Conservation (phyloP, 92 coral and sea anemone genomes). For the Porites divaricata region DNA sequence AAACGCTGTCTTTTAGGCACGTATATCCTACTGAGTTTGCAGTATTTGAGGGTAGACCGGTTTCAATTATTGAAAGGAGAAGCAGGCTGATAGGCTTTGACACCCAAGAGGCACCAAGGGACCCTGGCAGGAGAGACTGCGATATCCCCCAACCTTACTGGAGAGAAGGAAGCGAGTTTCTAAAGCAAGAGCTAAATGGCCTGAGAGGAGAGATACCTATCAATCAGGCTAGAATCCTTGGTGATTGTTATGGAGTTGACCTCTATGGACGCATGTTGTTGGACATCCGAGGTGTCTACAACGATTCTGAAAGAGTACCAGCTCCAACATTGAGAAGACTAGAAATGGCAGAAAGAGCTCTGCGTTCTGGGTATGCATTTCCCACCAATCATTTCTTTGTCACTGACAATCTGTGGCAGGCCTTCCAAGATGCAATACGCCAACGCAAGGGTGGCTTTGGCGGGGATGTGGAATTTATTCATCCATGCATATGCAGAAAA, state of each 20-base stretch:
- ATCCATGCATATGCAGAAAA: background rate
- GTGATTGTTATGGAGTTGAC: background rate
- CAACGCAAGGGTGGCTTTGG: background rate
- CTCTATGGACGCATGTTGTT: background rate
- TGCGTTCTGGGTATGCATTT: background rate
- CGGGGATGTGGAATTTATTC: background rate
- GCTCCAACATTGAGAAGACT: background rate
- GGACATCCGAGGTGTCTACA: background rate
- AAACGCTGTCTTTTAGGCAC: background rate
- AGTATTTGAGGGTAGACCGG: background rate
- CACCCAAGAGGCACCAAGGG: conserved; percentile 12
- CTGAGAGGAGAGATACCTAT: background rate
- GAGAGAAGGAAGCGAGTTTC: background rate
- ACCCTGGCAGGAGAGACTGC: background rate
- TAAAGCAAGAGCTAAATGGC: background rate
- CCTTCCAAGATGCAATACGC: background rate
- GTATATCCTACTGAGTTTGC: background rate
- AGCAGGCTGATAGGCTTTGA: conserved; percentile 2
- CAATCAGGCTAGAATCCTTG: background rate
- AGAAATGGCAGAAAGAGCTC: background rate
- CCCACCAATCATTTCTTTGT: conserved; percentile 1
- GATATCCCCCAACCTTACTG: background rate
- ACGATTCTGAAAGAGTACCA: background rate
- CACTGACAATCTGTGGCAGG: background rate
- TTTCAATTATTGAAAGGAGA: background rate